Conservation (phyloP, 2,888 invertebrate genomes). For the Harpagoxenus sublaevis region DNA sequence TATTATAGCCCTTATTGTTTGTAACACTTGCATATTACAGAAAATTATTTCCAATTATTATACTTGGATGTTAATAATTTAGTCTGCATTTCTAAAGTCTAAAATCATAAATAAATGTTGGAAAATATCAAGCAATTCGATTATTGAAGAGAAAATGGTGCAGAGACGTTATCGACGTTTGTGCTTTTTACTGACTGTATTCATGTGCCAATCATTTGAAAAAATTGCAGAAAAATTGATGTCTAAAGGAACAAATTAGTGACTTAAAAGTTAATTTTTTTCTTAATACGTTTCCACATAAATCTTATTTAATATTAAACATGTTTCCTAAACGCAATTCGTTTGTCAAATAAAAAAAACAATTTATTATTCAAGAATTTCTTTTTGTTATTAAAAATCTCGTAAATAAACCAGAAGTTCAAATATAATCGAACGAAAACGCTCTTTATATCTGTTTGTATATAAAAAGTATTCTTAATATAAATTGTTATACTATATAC, state of each 20-base stretch:
- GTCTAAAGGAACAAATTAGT: background rate
- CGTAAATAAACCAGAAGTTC: background rate
- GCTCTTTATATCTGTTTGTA: background rate
- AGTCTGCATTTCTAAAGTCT: constrained; percentile 7
- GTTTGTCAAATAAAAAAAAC: background rate
- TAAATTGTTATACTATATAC: background rate
- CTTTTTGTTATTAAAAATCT: constrained; percentile 1
- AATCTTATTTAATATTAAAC: background rate
- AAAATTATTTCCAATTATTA: background rate
- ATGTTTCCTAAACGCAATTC: background rate
- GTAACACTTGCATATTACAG: background rate
- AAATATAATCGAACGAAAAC: background rate
- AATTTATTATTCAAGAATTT: background rate
- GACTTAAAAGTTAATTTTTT: background rate
- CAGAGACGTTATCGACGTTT: background rate
- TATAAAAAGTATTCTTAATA: background rate
- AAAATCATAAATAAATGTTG: background rate
- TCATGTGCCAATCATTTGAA: background rate
- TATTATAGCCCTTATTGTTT: background rate
- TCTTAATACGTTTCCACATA: background rate
- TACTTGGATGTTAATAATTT: background rate
- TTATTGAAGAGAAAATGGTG: background rate
- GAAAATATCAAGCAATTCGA: constrained; percentile 10
- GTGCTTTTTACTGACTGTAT: background rate
- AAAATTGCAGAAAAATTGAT: background rate